A percentile compares a stretch with the other conserved stretches of the same genome.
phyloP scores from a whole-genome alignment of 1,140 invertebrate genomes.

The Eupeodes corollae region DNA sequence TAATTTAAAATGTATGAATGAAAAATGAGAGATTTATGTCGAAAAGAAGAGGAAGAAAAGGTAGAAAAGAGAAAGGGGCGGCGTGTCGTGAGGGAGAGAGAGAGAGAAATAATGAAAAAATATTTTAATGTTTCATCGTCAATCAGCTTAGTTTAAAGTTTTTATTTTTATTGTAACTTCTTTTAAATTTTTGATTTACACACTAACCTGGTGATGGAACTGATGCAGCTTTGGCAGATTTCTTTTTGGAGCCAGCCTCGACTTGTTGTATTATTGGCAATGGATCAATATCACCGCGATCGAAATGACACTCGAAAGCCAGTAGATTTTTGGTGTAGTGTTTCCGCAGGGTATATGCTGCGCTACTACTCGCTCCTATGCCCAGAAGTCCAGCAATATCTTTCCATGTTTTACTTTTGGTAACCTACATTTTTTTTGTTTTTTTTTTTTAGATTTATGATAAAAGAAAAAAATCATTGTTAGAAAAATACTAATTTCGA shows the following conservation, averaged over 20 bases:
- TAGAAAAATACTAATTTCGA: too few species aligned
- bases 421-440: constrained; percentile 56
- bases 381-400: constrained; percentile 88
- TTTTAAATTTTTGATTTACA: neutral
- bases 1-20: too few species aligned
- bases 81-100: too few species aligned
- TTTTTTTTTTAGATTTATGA: neutral
- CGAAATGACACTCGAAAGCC: constrained; percentile 92
- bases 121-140: too few species aligned
- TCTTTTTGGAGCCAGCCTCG: constrained; percentile 80
- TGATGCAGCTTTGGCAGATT: constrained; percentile 66
- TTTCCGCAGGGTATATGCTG: constrained; percentile 90
- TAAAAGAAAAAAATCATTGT: too few species aligned
- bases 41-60: too few species aligned
- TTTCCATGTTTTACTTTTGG: constrained; percentile 97
- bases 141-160: too few species aligned
- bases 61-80: too few species aligned
- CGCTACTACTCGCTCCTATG: constrained; percentile 91
- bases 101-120: too few species aligned
- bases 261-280: constrained; percentile 90
- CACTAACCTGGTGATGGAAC: constrained; percentile 68
- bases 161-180: too few species aligned
- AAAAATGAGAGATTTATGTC: too few species aligned
- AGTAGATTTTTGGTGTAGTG: constrained; percentile 96
- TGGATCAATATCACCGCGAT: constrained; percentile 90